Conservation (phyloP, 92 coral and sea anemone genomes). For the Chrysogorgia sp. region DNA sequence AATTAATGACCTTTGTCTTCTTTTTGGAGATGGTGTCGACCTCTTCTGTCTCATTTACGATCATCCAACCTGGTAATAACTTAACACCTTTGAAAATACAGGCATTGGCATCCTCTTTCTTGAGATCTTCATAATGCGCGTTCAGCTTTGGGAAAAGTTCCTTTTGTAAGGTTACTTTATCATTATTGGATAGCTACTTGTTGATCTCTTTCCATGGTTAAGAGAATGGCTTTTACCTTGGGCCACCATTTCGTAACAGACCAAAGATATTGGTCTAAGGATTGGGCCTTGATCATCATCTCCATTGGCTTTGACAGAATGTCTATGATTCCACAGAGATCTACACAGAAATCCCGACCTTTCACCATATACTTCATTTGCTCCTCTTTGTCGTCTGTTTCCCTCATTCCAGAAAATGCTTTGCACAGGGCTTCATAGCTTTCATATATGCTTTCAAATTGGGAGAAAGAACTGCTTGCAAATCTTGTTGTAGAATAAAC, state of each 20-base stretch:
- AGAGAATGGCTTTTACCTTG: slow-evolving; percentile 39
- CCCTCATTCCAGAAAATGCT: slow-evolving; percentile 32
- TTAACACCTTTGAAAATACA: slow-evolving; percentile 37
- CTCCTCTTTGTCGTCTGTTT: slow-evolving; percentile 45
- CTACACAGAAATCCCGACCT: slow-evolving; percentile 43
- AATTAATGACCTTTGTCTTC: slow-evolving; percentile 30
- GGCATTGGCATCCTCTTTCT: slow-evolving; percentile 26
- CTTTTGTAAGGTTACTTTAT: slow-evolving; percentile 33
- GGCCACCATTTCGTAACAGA: slow-evolving; percentile 52
- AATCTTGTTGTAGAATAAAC: slow-evolving; percentile 45
- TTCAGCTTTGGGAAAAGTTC: slow-evolving; percentile 39
- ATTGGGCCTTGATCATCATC: slow-evolving; percentile 44
- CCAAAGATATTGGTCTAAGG: slow-evolving; percentile 40
- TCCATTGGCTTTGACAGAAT: slow-evolving; percentile 44
- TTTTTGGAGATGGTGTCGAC: slow-evolving; percentile 34
- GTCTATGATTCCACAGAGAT: slow-evolving; percentile 49
- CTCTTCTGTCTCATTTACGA: slow-evolving; percentile 36
- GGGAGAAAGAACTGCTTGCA: slow-evolving; percentile 45
- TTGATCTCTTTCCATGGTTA: slow-evolving; percentile 20
- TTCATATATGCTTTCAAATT: slow-evolving; percentile 39
- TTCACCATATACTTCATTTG: slow-evolving; percentile 40
- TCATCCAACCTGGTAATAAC: slow-evolving; percentile 37
- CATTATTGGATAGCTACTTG: slow-evolving; percentile 17
- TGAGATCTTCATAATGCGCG: slow-evolving; percentile 42
- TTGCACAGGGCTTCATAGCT: slow-evolving; percentile 46